Conservation (phyloP, 2,113 vertebrate species). For the Motacilla alba region DNA sequence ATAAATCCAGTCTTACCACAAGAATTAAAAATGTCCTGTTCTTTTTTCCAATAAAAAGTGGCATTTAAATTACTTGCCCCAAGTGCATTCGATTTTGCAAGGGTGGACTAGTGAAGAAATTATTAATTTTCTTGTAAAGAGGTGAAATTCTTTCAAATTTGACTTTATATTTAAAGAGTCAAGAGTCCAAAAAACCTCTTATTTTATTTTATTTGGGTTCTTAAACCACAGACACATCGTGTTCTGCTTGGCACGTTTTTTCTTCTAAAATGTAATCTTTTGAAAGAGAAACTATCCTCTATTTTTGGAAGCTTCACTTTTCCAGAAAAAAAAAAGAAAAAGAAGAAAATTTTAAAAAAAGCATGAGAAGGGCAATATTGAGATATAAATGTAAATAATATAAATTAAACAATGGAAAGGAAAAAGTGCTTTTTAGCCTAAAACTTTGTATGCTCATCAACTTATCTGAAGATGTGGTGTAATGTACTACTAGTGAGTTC, state of each 20-base stretch:
- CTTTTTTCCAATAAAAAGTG: background rate
- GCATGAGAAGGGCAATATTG: background rate
- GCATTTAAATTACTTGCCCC: background rate
- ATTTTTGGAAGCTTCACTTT: background rate
- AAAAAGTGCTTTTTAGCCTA: background rate
- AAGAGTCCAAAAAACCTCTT: background rate
- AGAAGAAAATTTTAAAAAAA: rapidly evolving
- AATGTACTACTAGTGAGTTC: background rate
- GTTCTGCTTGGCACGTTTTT: background rate
- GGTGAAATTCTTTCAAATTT: background rate
- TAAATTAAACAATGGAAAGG: background rate
- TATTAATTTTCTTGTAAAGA: background rate
- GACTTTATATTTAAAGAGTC: background rate
- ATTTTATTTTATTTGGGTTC: background rate
- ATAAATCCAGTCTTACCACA: background rate
- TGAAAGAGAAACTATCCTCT: background rate
- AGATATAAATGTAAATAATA: background rate
- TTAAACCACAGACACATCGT: background rate
- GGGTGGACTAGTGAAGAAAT: background rate
- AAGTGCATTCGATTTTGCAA: background rate
- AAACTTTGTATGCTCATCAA: background rate
- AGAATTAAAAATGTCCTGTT: background rate
- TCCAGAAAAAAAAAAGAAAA: background rate
- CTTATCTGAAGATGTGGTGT: background rate
- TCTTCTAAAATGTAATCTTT: background rate